Conservation (phyloP, 2,797 vertebrate species). For the Sebastes miniatus region DNA sequence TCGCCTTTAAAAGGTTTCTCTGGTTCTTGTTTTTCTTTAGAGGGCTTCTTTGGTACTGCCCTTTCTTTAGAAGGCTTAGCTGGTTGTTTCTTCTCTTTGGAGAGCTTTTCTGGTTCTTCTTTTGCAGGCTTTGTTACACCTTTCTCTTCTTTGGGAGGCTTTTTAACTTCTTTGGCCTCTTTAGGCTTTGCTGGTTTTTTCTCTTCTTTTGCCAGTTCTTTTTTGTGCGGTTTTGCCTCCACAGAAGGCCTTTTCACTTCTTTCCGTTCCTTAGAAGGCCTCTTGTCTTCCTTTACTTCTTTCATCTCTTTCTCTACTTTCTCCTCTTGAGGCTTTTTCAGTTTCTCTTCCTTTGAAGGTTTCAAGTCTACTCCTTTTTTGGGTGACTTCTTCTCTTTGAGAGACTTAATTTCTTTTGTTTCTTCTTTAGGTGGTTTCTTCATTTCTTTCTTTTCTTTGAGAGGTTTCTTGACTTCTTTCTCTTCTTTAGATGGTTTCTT, state of each 20-base stretch:
- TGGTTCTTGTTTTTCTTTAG: background rate
- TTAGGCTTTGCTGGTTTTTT: background rate
- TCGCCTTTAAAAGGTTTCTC: background rate
- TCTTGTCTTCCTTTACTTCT: background rate
- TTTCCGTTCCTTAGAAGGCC: background rate
- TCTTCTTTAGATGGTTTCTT: background rate
- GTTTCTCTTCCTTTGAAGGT: background rate
- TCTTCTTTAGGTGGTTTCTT: background rate
- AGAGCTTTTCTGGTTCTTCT: background rate
- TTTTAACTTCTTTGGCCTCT: conserved; percentile 1
- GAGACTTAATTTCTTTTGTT: background rate
- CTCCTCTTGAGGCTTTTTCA: background rate
- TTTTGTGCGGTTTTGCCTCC: conserved; percentile 1
- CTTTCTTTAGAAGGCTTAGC: background rate
- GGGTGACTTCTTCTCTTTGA: background rate
- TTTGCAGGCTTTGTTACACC: background rate
- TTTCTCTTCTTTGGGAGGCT: background rate
- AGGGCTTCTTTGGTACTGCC: background rate
- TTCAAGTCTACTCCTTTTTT: background rate
- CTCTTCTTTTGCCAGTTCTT: background rate
- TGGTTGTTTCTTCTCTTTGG: background rate
- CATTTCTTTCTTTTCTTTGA: background rate
- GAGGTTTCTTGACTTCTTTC: background rate
- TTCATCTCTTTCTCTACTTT: background rate
- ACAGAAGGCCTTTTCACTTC: background rate